Evolutionary conservation across 2,888 invertebrate genomes (phyloP).

Genomic region (Argyresthia goedartella): DNA sequence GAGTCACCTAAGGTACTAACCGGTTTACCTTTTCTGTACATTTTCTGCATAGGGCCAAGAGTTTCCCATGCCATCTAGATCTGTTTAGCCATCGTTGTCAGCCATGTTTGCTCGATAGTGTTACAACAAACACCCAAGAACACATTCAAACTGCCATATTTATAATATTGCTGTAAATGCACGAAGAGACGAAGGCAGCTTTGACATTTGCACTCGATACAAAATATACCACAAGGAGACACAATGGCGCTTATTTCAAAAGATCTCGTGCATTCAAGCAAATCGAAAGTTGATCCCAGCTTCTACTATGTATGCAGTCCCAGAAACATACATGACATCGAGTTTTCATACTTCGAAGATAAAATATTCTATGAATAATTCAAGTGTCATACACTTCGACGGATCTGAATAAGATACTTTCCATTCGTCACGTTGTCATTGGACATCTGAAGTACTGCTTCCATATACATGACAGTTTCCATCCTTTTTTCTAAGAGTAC

Average conservation of each 20-base stretch:
- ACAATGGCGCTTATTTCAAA: background rate
- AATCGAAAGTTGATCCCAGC: slow-evolving; percentile 6
- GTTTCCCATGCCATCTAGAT: no score
- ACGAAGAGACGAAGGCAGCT: no score
- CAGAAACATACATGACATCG: slow-evolving; percentile 43
- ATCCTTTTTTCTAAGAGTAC: background rate
- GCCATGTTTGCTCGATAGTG: no score
- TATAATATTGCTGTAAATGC: no score
- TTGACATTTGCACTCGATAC: no score
- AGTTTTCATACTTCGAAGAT: slow-evolving; percentile 34
- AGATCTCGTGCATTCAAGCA: slow-evolving; percentile 1
- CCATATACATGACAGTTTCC: background rate
- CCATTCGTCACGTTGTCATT: slow-evolving; percentile 19
- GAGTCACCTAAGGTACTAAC: no score
- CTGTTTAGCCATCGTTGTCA: no score
- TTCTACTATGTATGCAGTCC: slow-evolving; percentile 1
- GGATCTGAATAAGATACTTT: slow-evolving; percentile 35
- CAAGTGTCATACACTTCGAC: slow-evolving; percentile 44
- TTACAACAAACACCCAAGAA: no score
- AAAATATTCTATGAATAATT: slow-evolving; percentile 64
- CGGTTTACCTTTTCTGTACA: no score
- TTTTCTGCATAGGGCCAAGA: no score
- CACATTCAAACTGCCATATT: no score
- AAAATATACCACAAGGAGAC: background rate
- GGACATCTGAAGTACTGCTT: background rate